Percentiles rank a stretch among this genome's conserved stretches.
phyloP scores from a whole-genome alignment of 35 echinoderm and acorn worm species.

The Diadema setosum region DNA sequence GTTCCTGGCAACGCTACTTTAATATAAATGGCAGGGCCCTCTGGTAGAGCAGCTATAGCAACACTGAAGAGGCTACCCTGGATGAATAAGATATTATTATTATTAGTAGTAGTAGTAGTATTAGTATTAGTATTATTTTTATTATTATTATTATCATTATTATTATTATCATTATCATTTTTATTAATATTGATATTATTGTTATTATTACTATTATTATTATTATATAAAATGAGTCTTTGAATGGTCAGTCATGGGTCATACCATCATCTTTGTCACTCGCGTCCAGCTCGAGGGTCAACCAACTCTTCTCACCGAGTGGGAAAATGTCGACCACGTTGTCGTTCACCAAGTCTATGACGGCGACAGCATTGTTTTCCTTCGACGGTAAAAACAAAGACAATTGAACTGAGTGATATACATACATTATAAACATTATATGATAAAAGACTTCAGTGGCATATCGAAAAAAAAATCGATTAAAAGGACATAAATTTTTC shows the following conservation, averaged over 20 bases:
- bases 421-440: too few relatives aligned
- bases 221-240: not conserved
- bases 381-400: constrained; percentile 14
- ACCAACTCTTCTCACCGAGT: constrained; percentile 54
- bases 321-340: constrained; percentile 63
- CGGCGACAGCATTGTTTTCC: constrained; percentile 85
- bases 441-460: too few relatives aligned
- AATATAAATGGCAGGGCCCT: too few relatives aligned
- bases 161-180: not conserved
- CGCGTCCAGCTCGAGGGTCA: constrained; percentile 30
- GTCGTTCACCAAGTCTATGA: constrained; percentile 53
- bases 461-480: too few relatives aligned
- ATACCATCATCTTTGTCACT: constrained; percentile 81
- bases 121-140: not conserved
- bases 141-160: not conserved
- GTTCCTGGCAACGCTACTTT: too few relatives aligned
- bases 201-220: not conserved
- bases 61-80: too few relatives aligned
- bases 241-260: too few relatives aligned
- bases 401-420: too few relatives aligned
- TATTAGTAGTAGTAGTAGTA: too few relatives aligned
- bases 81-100: too few relatives aligned
- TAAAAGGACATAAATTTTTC: too few relatives aligned
- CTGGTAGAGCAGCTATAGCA: too few relatives aligned
- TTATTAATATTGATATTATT: not conserved